Evolutionary conservation across 2,113 vertebrate genomes (phyloP), one percentile per base, ranked within the genome.

Genomic region (Actenoides hombroni): DNA sequence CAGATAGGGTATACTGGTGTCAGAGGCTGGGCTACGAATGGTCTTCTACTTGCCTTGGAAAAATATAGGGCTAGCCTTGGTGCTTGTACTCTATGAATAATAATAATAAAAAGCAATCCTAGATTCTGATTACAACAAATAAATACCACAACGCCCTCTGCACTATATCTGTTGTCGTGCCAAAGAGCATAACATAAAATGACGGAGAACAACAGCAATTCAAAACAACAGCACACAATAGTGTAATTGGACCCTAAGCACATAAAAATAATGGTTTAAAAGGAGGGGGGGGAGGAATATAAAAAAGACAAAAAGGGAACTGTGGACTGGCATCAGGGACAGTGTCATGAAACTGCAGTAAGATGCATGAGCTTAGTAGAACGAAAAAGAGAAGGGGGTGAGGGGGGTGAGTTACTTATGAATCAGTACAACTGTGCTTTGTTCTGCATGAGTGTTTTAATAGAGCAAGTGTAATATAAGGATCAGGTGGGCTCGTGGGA

Each of bases 381-480:
- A 60, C 81, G 95, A 97, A 92, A 94, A 94, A 96, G 92, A 88
- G 79, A 70, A 91, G 90, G 84, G 94, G 84, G 74, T 67, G 88
- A 83, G 86, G 75, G 67, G 74, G 90, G 64, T 59, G 97, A 96
- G 97, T 98, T 98, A 97, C 97, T 98, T 98, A 98, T 98, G 97
- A 98, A 98, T 98, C 97, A 98, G 97, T 98, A 97, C 97, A 98
- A 97, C 97, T 95, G 97, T 97, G 98, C 98, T 98, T 98, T 98
- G 98, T 98, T 98, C 98, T 98, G 98, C 97, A 97, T 98, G 98
- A 98, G 97, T 98, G 97, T 98, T 98, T 98, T 98, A 98, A 98
- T 98, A 98, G 97, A 98, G 97, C 83, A 79, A 98, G 98, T 98
- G 97, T 98, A 98, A 98, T 98, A 98, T 98, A 97, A 98, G 98